Conservation (phyloP, 2,113 vertebrate species). For the Pteruthius melanotis region DNA sequence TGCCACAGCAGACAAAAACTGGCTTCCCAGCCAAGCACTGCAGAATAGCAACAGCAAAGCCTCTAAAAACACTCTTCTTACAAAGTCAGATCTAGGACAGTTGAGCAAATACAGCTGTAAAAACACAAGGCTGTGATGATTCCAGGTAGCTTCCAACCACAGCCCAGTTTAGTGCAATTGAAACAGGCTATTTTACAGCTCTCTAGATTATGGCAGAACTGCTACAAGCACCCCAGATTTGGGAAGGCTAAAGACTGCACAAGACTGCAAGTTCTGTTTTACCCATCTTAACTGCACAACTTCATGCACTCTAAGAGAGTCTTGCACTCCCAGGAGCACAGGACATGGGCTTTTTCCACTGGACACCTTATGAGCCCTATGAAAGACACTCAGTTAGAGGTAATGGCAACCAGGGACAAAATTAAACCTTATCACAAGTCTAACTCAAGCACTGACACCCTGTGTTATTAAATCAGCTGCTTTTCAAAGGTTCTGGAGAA, state of each 20-base stretch:
- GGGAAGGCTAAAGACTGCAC: neutral
- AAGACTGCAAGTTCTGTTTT: neutral
- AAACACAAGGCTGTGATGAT: neutral
- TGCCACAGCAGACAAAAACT: neutral
- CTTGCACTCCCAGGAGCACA: accelerated
- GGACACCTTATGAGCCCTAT: neutral
- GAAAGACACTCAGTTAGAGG: neutral
- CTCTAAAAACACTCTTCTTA: neutral
- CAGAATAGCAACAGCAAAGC: neutral
- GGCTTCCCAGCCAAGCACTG: neutral
- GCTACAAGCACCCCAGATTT: neutral
- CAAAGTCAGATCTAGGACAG: neutral
- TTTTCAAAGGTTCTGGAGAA: neutral
- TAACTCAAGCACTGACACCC: neutral
- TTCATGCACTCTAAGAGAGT: neutral
- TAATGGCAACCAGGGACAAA: neutral
- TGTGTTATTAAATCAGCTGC: neutral
- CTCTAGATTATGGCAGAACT: neutral
- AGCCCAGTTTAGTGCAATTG: neutral
- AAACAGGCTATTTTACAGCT: neutral
- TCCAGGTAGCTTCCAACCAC: neutral
- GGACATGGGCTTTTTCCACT: neutral
- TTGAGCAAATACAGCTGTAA: neutral
- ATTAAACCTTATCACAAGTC: neutral
- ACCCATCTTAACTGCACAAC: neutral